A percentile compares a stretch with the other conserved stretches of the same genome.
Conservation (phyloP, 2,797 vertebrate genomes). For the Anguilla pacifica region DNA sequence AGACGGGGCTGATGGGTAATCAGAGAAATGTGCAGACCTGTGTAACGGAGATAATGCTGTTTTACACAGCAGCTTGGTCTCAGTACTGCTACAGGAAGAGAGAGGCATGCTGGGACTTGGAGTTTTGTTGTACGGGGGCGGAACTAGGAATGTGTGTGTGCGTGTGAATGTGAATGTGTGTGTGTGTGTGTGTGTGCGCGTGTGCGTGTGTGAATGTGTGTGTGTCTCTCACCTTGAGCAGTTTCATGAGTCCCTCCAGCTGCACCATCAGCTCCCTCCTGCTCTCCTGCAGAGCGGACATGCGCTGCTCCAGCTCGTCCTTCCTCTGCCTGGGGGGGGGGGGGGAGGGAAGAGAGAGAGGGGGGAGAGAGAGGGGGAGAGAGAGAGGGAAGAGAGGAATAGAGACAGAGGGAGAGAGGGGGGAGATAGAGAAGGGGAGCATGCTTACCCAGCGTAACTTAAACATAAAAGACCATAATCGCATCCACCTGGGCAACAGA, state of each 20-base stretch:
- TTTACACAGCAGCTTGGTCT: no score
- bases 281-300: constrained; percentile 96
- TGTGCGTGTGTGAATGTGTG: neutral
- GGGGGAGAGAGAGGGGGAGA: neutral
- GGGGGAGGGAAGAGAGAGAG: no score
- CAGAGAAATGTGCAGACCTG: neutral
- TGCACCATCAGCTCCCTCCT: constrained; percentile 96
- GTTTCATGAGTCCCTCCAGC: constrained; percentile 95
- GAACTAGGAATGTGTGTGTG: neutral
- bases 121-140: no score
- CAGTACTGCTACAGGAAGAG: no score
- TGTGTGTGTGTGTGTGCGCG: neutral
- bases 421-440: no score
- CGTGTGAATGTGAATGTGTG: neutral
- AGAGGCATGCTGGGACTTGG: no score
- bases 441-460: neutral
- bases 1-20: neutral
- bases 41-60: neutral
- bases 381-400: neutral
- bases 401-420: no score
- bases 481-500: no score
- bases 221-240: constrained; percentile 83
- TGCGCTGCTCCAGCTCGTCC: constrained; percentile 93
- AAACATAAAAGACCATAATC: constrained; percentile 3
- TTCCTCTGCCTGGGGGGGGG: constrained; percentile 84